Evolutionary conservation across 2,888 invertebrate genomes (phyloP), one percentile per base, ranked within the genome.

Genomic region (Coelopa pilipes): DNA sequence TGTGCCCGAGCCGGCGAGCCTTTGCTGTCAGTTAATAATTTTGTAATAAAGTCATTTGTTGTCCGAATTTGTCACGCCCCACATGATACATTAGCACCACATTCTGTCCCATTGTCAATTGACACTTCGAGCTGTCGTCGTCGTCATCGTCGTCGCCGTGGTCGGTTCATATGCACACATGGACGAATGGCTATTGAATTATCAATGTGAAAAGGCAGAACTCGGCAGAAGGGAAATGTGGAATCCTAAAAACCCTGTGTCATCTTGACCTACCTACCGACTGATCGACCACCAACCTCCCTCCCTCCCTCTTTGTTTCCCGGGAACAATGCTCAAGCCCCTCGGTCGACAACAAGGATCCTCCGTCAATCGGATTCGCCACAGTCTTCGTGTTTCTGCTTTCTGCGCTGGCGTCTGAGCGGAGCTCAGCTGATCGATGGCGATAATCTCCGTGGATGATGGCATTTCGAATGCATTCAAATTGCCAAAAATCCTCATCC

Each of bases 31-130:
- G 69, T 72, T 73, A 74, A 76, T 77, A 70, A 78, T 78, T 81
- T 81, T 80, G 78, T 82, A 83, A 83, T 83, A 82, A 83, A 84
- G 82, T 82, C 83, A 83, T 83, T 82, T 79, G 76, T 79, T 73
- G 45, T 79, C 77, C 49, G 50, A 49, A 70, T 70, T 70, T 19
- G 70, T 70, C 63, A 70, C 70, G 70, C 70, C 63, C 70, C 50
- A 53, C 15, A 50, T 62, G 62, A 53, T 62, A 70, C 53, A 63
- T 63, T 70, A 66, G 50, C 70, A 62, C 70, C 19, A 46, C 24
- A 34, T 57, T 17, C 17, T 68, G 12, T 69, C 45, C 46, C n/a
- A 34, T 34, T 34, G 46, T 19, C 69, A 69, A 55, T 69, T 69
- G 69, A 57, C 57, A 69, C 69, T 69, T 46, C 59, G 21, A 69